A percentile compares a stretch with the other conserved stretches of the same genome.
Evolutionary conservation across 2,888 invertebrate species (phyloP).

Genomic region (Pterostichus niger): DNA sequence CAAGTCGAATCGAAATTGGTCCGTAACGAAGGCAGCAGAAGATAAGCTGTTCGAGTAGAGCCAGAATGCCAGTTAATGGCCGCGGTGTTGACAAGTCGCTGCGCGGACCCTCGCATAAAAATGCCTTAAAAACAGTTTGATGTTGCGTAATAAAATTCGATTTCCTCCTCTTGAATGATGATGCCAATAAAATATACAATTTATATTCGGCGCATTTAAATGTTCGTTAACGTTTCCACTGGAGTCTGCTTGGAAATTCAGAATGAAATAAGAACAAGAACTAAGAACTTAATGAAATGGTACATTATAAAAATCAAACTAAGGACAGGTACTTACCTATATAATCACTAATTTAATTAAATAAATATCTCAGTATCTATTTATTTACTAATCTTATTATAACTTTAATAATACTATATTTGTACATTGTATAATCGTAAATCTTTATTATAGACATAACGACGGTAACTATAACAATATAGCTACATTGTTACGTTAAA

Average conservation of each 20-base stretch:
- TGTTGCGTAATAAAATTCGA: slow-evolving; percentile 65
- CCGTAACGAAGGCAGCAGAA: slow-evolving; percentile 58
- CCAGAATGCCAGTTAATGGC: slow-evolving; percentile 35
- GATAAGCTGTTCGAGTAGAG: slow-evolving; percentile 51
- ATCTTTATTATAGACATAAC: too few species aligned
- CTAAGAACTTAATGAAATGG: too few species aligned
- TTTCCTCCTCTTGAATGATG: slow-evolving; percentile 56
- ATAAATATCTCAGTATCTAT: too few species aligned
- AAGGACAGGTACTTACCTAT: too few species aligned
- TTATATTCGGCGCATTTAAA: slow-evolving; percentile 58
- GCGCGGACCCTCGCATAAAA: slow-evolving; percentile 61
- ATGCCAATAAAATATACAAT: slow-evolving; percentile 65
- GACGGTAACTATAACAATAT: too few species aligned
- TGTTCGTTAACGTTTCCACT: slow-evolving; percentile 43
- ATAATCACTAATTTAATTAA: too few species aligned
- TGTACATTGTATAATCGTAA: too few species aligned
- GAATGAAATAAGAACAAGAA: too few species aligned
- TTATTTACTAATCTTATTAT: too few species aligned
- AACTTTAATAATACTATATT: too few species aligned
- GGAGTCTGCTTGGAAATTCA: not conserved
- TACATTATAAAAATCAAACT: too few species aligned
- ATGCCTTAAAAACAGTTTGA: slow-evolving; percentile 64
- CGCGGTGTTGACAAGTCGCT: slow-evolving; percentile 53
- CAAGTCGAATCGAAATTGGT: slow-evolving; percentile 60
- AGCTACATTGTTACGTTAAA: too few species aligned